These are phyloP conservation scores for Trissoscelio sp. DNA, from an alignment of 2,888 invertebrate species.

Conservation along the genomic window DNA sequence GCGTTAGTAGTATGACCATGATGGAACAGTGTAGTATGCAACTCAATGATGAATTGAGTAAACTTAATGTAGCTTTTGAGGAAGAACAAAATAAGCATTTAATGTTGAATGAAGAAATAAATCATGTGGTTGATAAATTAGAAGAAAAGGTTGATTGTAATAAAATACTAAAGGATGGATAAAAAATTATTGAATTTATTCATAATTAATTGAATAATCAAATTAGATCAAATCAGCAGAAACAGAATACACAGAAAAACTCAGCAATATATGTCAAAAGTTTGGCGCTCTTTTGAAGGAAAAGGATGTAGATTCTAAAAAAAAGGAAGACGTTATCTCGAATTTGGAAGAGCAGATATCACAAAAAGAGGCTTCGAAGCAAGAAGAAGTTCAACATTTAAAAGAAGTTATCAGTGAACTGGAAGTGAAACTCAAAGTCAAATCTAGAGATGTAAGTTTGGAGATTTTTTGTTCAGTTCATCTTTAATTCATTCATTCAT, in stretches of 20 bases:
- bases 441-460: constrained; percentile 74
- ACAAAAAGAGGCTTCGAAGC: constrained; percentile 61
- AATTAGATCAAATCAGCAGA: constrained; percentile 65
- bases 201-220: background rate
- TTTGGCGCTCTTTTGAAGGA: constrained; percentile 72
- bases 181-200: background rate
- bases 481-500: no score
- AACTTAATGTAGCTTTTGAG: constrained; percentile 33
- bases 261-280: constrained; percentile 68
- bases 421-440: constrained; percentile 74
- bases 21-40: constrained; percentile 48
- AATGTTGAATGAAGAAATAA: constrained; percentile 71
- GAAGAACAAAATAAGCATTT: constrained; percentile 69
- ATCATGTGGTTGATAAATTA: constrained; percentile 71
- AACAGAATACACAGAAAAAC: constrained; percentile 70
- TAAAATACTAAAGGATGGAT: no score
- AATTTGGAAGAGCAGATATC: constrained; percentile 72
- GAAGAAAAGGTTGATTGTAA: constrained; percentile 72
- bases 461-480: no score
- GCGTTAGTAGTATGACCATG: constrained; percentile 17
- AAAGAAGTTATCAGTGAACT: constrained; percentile 73
- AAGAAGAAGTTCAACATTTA: constrained; percentile 72
- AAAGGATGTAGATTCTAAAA: constrained; percentile 72
- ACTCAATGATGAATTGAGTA: constrained; percentile 38
- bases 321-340: constrained; percentile 72